Percentiles rank a stretch among this genome's conserved stretches.
Conservation (phyloP, 2,797 vertebrate genomes). For the Galago senegalensis region DNA sequence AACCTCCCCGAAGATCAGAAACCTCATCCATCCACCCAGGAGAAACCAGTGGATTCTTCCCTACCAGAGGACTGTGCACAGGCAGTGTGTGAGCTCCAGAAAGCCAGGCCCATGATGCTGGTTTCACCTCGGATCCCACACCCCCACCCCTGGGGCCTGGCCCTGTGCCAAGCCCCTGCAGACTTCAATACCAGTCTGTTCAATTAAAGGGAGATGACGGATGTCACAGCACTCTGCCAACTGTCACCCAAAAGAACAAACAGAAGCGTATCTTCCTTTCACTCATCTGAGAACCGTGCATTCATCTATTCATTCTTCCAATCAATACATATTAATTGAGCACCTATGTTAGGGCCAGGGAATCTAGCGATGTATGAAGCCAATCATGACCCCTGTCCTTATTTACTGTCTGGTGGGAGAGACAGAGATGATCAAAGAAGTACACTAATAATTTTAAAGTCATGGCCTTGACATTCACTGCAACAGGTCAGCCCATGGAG, state of each 20-base stretch:
- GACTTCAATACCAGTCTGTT: slow-evolving; percentile 78
- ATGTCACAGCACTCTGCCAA: slow-evolving; percentile 85
- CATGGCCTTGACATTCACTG: neutral
- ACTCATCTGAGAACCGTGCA: neutral
- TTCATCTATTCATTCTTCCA: neutral
- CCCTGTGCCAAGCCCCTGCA: slow-evolving; percentile 81
- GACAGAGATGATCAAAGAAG: neutral
- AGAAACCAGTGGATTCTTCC: neutral
- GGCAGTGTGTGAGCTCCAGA: neutral
- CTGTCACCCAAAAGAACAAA: slow-evolving; percentile 84
- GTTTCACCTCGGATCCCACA: slow-evolving; percentile 46
- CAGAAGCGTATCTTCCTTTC: slow-evolving; percentile 63
- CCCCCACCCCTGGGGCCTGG: slow-evolving; percentile 76
- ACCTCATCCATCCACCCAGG: neutral
- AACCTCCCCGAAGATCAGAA: neutral
- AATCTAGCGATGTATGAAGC: neutral
- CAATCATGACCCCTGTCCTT: neutral
- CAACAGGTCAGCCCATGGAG: neutral
- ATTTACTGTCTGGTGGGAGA: neutral
- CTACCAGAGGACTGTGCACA: neutral
- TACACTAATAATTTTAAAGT: neutral
- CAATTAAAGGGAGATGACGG: slow-evolving; percentile 83
- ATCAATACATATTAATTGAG: neutral
- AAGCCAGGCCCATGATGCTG: neutral
- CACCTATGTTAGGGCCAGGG: neutral